Conservation (phyloP, 2,888 invertebrate species). For the Chromoteleia sp. region DNA sequence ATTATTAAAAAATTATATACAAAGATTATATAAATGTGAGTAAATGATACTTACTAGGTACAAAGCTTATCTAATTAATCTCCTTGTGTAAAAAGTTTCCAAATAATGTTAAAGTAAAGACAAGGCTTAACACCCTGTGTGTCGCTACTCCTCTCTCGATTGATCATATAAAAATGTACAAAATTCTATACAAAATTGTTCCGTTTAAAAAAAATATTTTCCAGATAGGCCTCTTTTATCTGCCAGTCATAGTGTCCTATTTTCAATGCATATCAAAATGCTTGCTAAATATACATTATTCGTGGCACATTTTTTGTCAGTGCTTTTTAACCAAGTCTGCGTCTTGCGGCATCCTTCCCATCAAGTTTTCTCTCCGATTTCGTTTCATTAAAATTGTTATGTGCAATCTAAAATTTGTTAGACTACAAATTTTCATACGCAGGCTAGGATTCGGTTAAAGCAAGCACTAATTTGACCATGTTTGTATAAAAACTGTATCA, state of each 20-base stretch:
- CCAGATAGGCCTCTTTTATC: constrained; percentile 54
- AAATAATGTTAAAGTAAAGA: constrained; percentile 37
- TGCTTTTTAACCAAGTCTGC: constrained; percentile 16
- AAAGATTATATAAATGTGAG: not conserved
- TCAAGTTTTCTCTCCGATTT: not conserved
- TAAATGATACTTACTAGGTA: constrained; percentile 61
- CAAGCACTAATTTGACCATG: constrained; percentile 31
- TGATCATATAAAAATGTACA: constrained; percentile 60
- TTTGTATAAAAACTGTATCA: constrained; percentile 27
- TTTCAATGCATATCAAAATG: constrained; percentile 26
- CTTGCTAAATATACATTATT: constrained; percentile 46
- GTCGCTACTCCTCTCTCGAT: constrained; percentile 8
- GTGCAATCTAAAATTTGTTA: not conserved
- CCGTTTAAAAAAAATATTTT: constrained; percentile 54
- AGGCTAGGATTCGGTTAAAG: not conserved
- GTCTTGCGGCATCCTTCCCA: constrained; percentile 15
- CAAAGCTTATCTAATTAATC: constrained; percentile 59
- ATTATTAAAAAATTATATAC: not conserved
- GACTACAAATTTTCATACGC: not conserved
- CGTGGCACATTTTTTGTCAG: constrained; percentile 56
- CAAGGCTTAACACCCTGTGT: constrained; percentile 40
- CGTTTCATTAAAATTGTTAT: constrained; percentile 8
- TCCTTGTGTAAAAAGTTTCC: constrained; percentile 37
- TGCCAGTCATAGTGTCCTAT: constrained; percentile 34
- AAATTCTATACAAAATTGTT: constrained; percentile 63